Evolutionary conservation across 2,797 vertebrate genomes (phyloP).

Genomic region (Eulemur coronatus): DNA sequence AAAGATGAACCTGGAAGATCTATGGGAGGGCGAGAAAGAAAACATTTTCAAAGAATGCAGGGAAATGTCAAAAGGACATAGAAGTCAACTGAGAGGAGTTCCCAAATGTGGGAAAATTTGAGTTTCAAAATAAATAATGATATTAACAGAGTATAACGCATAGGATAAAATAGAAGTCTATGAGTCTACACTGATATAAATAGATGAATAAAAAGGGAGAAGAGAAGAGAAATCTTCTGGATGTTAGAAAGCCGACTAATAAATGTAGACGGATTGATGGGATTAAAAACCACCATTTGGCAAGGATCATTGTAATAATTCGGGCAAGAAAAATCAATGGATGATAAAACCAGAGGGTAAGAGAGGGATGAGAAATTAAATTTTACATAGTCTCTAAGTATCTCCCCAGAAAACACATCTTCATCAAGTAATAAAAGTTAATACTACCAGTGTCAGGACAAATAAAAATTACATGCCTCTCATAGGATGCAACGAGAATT

Average conservation of each 20-base stretch:
- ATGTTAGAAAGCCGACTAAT: conserved; percentile 26
- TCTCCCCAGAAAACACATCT: background rate
- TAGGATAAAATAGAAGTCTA: background rate
- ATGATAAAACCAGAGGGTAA: background rate
- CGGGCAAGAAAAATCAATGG: conserved; percentile 41
- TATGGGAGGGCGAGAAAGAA: background rate
- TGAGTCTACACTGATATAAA: background rate
- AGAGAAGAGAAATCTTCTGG: background rate
- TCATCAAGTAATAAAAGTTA: conserved; percentile 16
- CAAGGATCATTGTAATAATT: conserved; percentile 1
- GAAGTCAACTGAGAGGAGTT: background rate
- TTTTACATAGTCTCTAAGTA: background rate
- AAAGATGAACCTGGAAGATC: background rate
- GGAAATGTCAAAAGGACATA: background rate
- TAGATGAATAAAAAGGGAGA: background rate
- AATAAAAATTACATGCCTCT: background rate
- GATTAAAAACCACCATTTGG: conserved; percentile 20
- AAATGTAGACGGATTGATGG: background rate
- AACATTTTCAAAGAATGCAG: background rate
- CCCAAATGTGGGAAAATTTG: background rate
- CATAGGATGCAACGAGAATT: background rate
- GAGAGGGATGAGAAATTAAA: background rate
- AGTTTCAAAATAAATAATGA: conserved; percentile 29
- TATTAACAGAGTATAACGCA: background rate
- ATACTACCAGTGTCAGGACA: background rate